Evolutionary conservation across 2,113 vertebrate genomes (phyloP).

Genomic region (Microcebus lehilahytsara): DNA sequence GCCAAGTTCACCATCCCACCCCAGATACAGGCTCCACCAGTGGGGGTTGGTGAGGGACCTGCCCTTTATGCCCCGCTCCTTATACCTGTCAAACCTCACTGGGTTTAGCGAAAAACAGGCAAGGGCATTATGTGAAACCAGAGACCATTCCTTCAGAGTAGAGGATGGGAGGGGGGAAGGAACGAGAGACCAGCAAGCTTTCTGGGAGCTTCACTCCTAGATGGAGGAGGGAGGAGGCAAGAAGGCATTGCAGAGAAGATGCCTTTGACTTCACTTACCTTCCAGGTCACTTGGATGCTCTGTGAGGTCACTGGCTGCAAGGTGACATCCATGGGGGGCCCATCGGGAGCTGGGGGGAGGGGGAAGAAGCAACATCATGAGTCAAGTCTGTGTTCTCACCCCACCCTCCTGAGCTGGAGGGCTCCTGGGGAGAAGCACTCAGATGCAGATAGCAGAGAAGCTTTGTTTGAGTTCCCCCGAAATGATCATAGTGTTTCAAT

Average conservation of each 20-base stretch:
- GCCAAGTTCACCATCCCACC: neutral
- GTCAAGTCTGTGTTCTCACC: neutral
- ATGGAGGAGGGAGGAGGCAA: neutral
- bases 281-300: slow-evolving; percentile 99
- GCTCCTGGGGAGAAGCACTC: neutral
- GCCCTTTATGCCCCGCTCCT: neutral
- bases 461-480: neutral
- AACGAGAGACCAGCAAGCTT: neutral
- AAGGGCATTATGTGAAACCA: neutral
- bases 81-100: neutral
- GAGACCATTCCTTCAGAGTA: no score
- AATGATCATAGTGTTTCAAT: neutral
- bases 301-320: slow-evolving; percentile 96
- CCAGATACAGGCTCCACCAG: neutral
- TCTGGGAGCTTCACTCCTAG: neutral
- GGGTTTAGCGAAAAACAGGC: neutral
- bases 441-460: neutral
- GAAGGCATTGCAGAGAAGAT: neutral
- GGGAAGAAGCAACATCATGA: neutral
- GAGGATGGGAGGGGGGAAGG: no score
- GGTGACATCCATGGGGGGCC: slow-evolving; percentile 97
- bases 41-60: no score
- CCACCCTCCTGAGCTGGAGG: neutral
- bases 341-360: slow-evolving; percentile 91
- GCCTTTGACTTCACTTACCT: slow-evolving; percentile 84